Percentiles rank a stretch among this genome's conserved stretches.
Evolutionary conservation across 2,113 vertebrate species (phyloP).

Genomic region (Phylloscopus trochiloides): DNA sequence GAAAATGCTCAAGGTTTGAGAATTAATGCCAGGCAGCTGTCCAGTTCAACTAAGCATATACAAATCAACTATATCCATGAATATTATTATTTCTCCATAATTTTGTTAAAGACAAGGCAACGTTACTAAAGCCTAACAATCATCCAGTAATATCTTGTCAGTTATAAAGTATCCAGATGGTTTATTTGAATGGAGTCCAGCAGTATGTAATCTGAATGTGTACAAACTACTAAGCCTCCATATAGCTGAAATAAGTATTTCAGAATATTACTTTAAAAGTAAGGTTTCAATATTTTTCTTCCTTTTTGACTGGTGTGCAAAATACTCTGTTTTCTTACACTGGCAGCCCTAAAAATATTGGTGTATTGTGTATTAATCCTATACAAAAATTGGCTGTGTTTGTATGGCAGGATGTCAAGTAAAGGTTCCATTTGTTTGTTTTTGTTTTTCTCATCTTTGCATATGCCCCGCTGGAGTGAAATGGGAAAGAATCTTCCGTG

Average conservation of each 20-base stretch:
- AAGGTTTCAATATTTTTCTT: not conserved
- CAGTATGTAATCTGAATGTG: not conserved
- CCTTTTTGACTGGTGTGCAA: not conserved
- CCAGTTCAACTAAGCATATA: conserved; percentile 32
- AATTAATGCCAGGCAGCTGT: conserved; percentile 59
- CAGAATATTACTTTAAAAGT: conserved; percentile 3
- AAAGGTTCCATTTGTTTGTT: conserved; percentile 8
- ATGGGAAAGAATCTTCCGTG: not conserved
- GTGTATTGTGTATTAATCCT: not conserved
- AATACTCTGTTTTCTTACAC: not conserved
- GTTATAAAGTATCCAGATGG: conserved; percentile 32
- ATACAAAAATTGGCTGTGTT: not conserved
- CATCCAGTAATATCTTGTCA: conserved; percentile 13
- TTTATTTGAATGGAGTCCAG: conserved; percentile 56
- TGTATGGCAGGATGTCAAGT: not conserved
- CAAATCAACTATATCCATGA: conserved; percentile 24
- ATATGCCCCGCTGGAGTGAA: not conserved
- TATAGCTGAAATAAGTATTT: conserved; percentile 35
- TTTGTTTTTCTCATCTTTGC: not conserved
- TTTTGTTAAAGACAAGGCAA: conserved; percentile 33
- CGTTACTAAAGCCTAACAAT: conserved; percentile 35
- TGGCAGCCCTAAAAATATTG: not conserved
- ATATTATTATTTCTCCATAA: conserved; percentile 20
- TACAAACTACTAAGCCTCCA: not conserved
- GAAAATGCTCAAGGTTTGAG: conserved; percentile 59